These are phyloP conservation scores for Graphium colonna DNA, from an alignment of 2,888 invertebrate genomes.

Conservation along the genomic window DNA sequence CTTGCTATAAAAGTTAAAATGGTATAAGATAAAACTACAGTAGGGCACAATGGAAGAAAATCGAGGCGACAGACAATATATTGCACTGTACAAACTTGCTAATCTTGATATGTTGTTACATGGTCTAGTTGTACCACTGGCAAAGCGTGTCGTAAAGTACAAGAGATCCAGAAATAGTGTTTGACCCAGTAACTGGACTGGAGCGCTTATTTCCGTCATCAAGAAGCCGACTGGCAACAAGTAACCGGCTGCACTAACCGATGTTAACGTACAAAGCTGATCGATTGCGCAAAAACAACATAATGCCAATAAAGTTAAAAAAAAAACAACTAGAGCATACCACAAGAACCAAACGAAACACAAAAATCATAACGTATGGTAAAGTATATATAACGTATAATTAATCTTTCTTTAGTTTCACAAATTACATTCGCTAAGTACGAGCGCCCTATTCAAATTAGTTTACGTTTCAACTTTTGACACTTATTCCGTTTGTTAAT, in stretches of 20 bases:
- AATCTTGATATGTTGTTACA: conserved; percentile 3
- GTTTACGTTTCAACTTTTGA: too few relatives aligned
- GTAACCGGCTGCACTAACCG: conserved; percentile 41
- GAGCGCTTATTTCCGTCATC: conserved; percentile 78
- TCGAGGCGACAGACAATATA: background rate
- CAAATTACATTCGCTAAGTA: too few relatives aligned
- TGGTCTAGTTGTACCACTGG: conserved; percentile 55
- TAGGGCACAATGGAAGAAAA: too few relatives aligned
- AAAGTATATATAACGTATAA: too few relatives aligned
- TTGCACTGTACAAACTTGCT: background rate
- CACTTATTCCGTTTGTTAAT: too few relatives aligned
- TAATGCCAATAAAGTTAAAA: background rate
- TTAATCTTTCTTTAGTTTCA: too few relatives aligned
- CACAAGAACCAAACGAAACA: too few relatives aligned
- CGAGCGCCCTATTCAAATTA: too few relatives aligned
- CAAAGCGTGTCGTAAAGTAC: conserved; percentile 61
- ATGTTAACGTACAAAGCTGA: conserved; percentile 41
- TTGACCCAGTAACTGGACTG: conserved; percentile 74
- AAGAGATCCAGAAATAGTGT: conserved; percentile 72
- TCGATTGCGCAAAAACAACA: conserved; percentile 22
- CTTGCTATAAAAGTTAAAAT: too few relatives aligned
- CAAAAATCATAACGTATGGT: too few relatives aligned
- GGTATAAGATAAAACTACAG: too few relatives aligned
- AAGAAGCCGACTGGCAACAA: conserved; percentile 49
- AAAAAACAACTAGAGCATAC: too few relatives aligned